Percentiles rank a stretch among this genome's conserved stretches.
Conservation (phyloP, 2,888 invertebrate genomes). For the Ellobium chinense region DNA sequence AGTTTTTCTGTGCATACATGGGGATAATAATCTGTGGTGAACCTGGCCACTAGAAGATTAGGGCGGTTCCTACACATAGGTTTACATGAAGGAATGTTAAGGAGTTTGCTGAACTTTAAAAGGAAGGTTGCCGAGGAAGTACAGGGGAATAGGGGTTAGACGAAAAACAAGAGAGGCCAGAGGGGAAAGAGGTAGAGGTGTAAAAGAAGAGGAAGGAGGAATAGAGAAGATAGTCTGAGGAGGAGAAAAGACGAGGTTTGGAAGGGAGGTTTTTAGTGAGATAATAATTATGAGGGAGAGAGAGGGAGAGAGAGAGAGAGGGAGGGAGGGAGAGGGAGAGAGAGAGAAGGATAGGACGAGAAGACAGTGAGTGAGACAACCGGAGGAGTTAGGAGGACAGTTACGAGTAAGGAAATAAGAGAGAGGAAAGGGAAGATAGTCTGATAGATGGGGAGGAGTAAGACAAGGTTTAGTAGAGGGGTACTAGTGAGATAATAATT, state of each 20-base stretch:
- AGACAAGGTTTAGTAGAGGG: too few species aligned
- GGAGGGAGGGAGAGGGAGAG: constrained; percentile 4
- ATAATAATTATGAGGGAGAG: background rate
- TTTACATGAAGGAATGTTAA: too few species aligned
- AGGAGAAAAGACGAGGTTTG: constrained; percentile 6
- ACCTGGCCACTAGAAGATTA: too few species aligned
- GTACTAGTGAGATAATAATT: too few species aligned
- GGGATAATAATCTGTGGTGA: too few species aligned
- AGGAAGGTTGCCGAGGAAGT: background rate
- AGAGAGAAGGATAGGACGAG: background rate
- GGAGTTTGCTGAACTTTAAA: too few species aligned
- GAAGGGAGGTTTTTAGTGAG: background rate
- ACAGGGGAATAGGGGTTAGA: background rate
- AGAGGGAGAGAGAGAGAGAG: constrained; percentile 29
- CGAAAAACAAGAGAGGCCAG: background rate
- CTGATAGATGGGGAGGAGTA: too few species aligned
- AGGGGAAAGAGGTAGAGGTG: background rate
- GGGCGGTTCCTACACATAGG: too few species aligned
- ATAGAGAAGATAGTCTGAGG: constrained; percentile 20
- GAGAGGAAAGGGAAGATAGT: too few species aligned
- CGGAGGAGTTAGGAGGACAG: background rate
- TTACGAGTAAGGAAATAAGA: too few species aligned
- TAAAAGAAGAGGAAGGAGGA: background rate
- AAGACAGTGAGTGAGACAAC: background rate
- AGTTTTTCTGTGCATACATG: too few species aligned